Percentiles rank a stretch among this genome's conserved stretches.
phyloP scores from a whole-genome alignment of 2,797 vertebrate genomes.

The Bovichtus variegatus region DNA sequence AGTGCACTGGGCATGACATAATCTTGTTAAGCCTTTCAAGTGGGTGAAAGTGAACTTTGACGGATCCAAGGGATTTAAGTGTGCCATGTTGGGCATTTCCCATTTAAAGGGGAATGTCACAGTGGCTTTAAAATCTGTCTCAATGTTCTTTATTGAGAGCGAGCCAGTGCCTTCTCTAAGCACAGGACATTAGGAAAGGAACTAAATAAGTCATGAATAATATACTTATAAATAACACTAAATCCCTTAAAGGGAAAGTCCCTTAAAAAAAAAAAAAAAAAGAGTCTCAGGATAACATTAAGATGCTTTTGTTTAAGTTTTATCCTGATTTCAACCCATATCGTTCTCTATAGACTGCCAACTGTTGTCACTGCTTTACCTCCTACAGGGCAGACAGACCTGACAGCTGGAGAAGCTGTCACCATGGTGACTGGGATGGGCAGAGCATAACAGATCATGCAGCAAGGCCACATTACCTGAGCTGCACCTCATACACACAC shows the following conservation, averaged over 20 bases:
- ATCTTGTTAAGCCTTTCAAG: slow-evolving; percentile 61
- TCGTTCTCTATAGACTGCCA: neutral
- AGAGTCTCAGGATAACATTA: neutral
- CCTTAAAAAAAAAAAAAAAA: neutral
- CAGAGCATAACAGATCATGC: slow-evolving; percentile 66
- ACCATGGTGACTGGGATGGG: slow-evolving; percentile 68
- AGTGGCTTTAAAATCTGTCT: slow-evolving; percentile 23
- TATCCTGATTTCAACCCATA: neutral
- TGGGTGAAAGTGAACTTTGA: slow-evolving; percentile 50
- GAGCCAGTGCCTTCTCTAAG: neutral
- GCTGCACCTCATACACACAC: slow-evolving; percentile 46
- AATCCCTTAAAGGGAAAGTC: slow-evolving; percentile 3
- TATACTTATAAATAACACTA: slow-evolving; percentile 24
- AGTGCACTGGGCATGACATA: slow-evolving; percentile 44
- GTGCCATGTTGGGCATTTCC: slow-evolving; percentile 21
- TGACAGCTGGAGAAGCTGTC: slow-evolving; percentile 40
- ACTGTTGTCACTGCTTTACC: neutral
- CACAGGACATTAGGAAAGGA: neutral
- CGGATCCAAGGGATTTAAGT: slow-evolving; percentile 54
- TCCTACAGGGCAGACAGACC: slow-evolving; percentile 6
- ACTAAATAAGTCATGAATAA: neutral
- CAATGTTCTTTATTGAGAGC: slow-evolving; percentile 25
- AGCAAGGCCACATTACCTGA: slow-evolving; percentile 52
- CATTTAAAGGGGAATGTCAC: slow-evolving; percentile 28
- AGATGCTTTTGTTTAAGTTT: neutral